Evolutionary conservation across 2,888 invertebrate genomes (phyloP).

Genomic region (Subacronicta megacephala): DNA sequence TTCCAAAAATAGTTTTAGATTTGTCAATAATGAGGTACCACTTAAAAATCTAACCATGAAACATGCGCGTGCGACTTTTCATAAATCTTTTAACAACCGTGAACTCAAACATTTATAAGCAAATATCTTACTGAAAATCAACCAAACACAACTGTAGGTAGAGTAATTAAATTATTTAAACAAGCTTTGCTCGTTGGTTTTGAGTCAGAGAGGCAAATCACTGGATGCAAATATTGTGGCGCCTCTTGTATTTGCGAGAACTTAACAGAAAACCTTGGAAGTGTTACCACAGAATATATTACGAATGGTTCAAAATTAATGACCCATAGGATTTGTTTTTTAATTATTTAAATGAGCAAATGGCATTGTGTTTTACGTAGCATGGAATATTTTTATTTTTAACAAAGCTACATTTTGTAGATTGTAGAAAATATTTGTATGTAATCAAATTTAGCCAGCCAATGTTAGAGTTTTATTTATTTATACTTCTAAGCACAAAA

Average conservation of each 20-base stretch:
- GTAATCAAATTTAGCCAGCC: too few relatives aligned
- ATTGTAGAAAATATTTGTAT: too few relatives aligned
- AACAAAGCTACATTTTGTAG: not conserved
- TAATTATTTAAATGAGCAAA: not conserved
- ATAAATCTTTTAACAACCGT: not conserved
- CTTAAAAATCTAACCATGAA: not conserved
- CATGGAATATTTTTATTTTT: not conserved
- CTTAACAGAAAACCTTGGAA: conserved; percentile 28
- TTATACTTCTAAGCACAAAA: too few relatives aligned
- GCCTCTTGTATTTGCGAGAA: conserved; percentile 23
- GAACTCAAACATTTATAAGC: not conserved
- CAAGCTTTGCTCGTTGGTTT: conserved; percentile 25
- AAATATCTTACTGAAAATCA: conserved; percentile 2
- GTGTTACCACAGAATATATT: conserved; percentile 21
- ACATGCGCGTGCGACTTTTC: too few relatives aligned
- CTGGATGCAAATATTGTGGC: conserved; percentile 31
- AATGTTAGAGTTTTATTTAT: too few relatives aligned
- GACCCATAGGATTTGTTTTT: conserved; percentile 1
- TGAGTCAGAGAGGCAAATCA: conserved; percentile 16
- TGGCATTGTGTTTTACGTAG: not conserved
- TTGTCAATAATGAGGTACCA: not conserved
- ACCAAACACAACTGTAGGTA: not conserved
- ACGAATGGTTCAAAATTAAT: conserved; percentile 15
- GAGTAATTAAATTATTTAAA: conserved; percentile 21
- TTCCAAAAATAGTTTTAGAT: not conserved